phyloP scores from a whole-genome alignment of 2,113 vertebrate species.

The Sander vitreus region DNA sequence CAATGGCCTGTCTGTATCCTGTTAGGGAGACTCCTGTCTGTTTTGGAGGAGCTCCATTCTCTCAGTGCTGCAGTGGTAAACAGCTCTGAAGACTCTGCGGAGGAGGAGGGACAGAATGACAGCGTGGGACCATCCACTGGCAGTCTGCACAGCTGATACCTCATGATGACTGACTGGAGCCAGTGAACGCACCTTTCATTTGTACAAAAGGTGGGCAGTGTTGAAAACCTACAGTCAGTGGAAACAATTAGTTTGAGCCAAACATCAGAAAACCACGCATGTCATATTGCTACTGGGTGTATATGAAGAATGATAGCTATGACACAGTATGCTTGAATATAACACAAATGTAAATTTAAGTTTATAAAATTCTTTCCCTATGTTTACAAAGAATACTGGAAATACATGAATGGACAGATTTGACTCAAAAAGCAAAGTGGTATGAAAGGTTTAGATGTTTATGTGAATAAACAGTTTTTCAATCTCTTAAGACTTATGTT shows the following conservation, averaged over 20 bases:
- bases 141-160: conserved; percentile 53
- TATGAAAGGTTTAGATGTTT: not conserved
- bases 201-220: conserved; percentile 53
- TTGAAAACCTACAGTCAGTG: not conserved
- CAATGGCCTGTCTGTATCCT: conserved; percentile 46
- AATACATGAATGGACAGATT: not conserved
- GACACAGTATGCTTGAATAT: not conserved
- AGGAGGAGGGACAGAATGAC: conserved; percentile 67
- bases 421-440: not conserved
- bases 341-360: not conserved
- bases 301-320: not conserved
- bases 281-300: not conserved
- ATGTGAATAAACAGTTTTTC: not conserved
- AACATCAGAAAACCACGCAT: conserved; percentile 5
- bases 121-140: conserved; percentile 32
- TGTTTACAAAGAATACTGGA: not conserved
- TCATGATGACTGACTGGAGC: conserved; percentile 57
- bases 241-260: conserved; percentile 21
- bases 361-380: not conserved
- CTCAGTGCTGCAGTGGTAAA: conserved; percentile 81
- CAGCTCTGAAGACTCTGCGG: conserved; percentile 81
- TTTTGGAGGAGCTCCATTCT: conserved; percentile 80
- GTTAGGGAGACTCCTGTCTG: conserved; percentile 73
- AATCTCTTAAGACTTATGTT: not conserved
- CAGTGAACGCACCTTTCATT: conserved; percentile 47